Evolutionary conservation across 2,888 invertebrate genomes (phyloP).

Genomic region (Plagiodera versicolora): DNA sequence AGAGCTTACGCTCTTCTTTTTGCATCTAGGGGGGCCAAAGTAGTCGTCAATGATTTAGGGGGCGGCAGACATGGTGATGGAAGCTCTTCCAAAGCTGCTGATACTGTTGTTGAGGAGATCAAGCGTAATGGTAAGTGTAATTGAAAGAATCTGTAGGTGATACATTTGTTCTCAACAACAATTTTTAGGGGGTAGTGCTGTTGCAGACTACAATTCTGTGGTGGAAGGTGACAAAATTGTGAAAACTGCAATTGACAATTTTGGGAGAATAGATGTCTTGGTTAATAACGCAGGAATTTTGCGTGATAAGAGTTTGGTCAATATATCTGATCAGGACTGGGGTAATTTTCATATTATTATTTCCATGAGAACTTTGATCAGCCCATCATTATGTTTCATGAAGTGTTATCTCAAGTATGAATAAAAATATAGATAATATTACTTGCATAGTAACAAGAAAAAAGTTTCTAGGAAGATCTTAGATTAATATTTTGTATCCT

Average conservation of each 20-base stretch:
- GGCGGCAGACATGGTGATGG: slow-evolving; percentile 84
- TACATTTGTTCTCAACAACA: too few relatives aligned
- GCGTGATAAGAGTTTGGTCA: slow-evolving; percentile 87
- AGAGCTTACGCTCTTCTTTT: slow-evolving; percentile 90
- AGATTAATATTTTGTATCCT: too few relatives aligned
- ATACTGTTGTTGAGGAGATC: slow-evolving; percentile 90
- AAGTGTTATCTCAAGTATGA: too few relatives aligned
- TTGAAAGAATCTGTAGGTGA: too few relatives aligned
- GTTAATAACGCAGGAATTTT: slow-evolving; percentile 99
- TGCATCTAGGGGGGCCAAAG: slow-evolving; percentile 90
- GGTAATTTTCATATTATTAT: too few relatives aligned
- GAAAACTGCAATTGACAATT: slow-evolving; percentile 91
- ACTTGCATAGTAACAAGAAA: too few relatives aligned
- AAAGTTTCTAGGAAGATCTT: too few relatives aligned
- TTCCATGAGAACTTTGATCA: slow-evolving; percentile 37
- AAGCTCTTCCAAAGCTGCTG: slow-evolving; percentile 81
- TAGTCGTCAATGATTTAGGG: slow-evolving; percentile 97
- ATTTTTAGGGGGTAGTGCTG: slow-evolving; percentile 84
- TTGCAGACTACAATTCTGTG: slow-evolving; percentile 93
- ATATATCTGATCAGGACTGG: slow-evolving; percentile 86
- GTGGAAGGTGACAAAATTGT: slow-evolving; percentile 95
- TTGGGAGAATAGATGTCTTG: slow-evolving; percentile 88
- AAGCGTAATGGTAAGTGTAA: slow-evolving; percentile 65
- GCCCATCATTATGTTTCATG: too few relatives aligned
- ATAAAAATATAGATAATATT: neutral